Percentiles rank a stretch among this genome's conserved stretches.
Conservation (phyloP, 92 coral and sea anemone genomes). For the Phenganax stokvisi region DNA sequence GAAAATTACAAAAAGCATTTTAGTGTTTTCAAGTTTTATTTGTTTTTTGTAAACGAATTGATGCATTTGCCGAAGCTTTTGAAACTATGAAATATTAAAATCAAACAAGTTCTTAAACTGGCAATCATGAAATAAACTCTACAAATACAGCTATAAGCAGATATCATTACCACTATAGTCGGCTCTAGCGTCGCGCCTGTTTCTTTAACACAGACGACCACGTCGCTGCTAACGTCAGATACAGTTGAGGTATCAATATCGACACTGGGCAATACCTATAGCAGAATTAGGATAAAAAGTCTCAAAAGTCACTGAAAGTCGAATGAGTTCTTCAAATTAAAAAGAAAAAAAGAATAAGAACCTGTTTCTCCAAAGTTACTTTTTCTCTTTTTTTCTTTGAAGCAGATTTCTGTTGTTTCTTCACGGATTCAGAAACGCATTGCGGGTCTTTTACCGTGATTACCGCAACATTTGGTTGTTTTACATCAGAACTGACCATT, state of each 20-base stretch:
- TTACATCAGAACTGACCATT: conserved; percentile 7
- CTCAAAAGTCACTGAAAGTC: no score
- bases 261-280: conserved; percentile 77
- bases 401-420: conserved; percentile 41
- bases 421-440: conserved; percentile 37
- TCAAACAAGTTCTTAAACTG: no score
- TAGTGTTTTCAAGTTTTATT: no score
- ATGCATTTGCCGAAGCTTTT: no score
- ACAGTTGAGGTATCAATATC: conserved; percentile 89
- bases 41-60: no score
- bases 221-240: conserved; percentile 44
- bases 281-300: background rate
- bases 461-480: conserved; percentile 84
- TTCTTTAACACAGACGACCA: conserved; percentile 36
- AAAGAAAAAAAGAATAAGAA: background rate
- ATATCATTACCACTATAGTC: conserved; percentile 35
- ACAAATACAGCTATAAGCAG: background rate
- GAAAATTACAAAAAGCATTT: no score
- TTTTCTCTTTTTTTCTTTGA: conserved; percentile 44
- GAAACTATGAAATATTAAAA: no score
- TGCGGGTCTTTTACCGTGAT: conserved; percentile 67
- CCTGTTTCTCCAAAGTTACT: conserved; percentile 63
- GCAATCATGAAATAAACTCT: no score
- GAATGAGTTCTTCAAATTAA: no score
- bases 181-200: background rate